Base-by-base conservation (phyloP, 2,888 invertebrate genomes). In the Sesia apiformis region DNA sequence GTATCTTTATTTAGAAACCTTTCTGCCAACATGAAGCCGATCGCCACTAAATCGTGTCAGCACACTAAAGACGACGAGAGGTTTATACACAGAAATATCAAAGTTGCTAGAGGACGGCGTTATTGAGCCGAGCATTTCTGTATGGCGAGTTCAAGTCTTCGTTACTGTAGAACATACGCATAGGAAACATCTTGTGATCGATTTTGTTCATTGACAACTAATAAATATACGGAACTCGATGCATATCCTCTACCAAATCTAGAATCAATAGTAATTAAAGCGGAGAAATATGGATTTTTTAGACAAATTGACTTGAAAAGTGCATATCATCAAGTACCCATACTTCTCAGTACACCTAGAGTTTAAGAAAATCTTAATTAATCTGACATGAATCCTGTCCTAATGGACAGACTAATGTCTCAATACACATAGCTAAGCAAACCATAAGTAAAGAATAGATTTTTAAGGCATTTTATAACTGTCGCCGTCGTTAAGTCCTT, bases 261-360 rank as follows among this genome's bases (percentile, higher is more conserved):
- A 8, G 49, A 49, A 49, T 6, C 4, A 23, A 49, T 49, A n/a
- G 38, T 49, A 5, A 8, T 23, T 6, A 49, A 38, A 49, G 49
- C 23, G 8, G 49, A n/a, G 7, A 49, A 49, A 49, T 49, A 41
- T n/a, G 46, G 40, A 3, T 8, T 38, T 43, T 56, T 52, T 38
- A 53, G 54, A 51, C 43, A 52, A 49, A 57, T 54, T 6, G 53
- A 54, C 8, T 39, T 51, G 3, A 51, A 51, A 51, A 39, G 39
- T 39, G 51, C 41, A 7, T 54, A 55, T 40, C 57, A 57, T 40
- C 53, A 57, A 52, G 53, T 55, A 8, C 57, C 53, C n/a, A 55
- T 57, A n/a, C n/a, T n/a, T n/a, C n/a, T n/a, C n/a, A n/a, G n/a
- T n/a, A n/a, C n/a, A n/a, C n/a, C n/a, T n/a, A n/a, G n/a, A n/a